Percentiles rank a stretch among this genome's conserved stretches.
phyloP scores from a whole-genome alignment of 1,140 invertebrate genomes.

The Drosophila repleta region DNA sequence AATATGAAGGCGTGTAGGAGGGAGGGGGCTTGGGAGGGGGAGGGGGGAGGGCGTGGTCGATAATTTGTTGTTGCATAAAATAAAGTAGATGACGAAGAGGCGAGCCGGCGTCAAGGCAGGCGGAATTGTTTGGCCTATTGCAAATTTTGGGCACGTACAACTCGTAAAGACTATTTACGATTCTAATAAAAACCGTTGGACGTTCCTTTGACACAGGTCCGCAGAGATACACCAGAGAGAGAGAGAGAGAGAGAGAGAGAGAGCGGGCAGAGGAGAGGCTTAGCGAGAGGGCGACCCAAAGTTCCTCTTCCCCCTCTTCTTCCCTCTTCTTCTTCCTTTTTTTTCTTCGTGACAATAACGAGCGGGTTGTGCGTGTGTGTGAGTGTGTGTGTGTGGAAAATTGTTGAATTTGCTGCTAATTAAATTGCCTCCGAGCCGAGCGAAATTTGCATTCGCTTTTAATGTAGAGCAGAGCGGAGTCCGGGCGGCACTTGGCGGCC shows the following conservation, averaged over 20 bases:
- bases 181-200: constrained; percentile 79
- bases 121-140: constrained; percentile 75
- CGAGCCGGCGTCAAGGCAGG: constrained; percentile 15
- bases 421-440: constrained; percentile 56
- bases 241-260: background rate
- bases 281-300: constrained; percentile 7
- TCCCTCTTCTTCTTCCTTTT: background rate
- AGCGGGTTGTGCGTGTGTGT: constrained; percentile 16
- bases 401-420: constrained; percentile 80
- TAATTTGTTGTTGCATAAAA: constrained; percentile 67
- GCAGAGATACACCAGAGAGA: background rate
- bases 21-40: background rate
- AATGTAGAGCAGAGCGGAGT: constrained; percentile 59
- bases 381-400: constrained; percentile 48
- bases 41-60: constrained; percentile 46
- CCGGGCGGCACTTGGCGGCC: background rate
- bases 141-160: constrained; percentile 80
- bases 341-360: constrained; percentile 33
- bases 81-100: background rate
- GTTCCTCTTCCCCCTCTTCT: background rate
- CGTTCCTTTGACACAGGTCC: constrained; percentile 33
- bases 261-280: background rate
- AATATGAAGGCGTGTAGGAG: constrained; percentile 23
- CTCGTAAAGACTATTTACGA: constrained; percentile 82
- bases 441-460: constrained; percentile 74